Conservation (phyloP, 2,113 vertebrate genomes). For the Bos indicus region DNA sequence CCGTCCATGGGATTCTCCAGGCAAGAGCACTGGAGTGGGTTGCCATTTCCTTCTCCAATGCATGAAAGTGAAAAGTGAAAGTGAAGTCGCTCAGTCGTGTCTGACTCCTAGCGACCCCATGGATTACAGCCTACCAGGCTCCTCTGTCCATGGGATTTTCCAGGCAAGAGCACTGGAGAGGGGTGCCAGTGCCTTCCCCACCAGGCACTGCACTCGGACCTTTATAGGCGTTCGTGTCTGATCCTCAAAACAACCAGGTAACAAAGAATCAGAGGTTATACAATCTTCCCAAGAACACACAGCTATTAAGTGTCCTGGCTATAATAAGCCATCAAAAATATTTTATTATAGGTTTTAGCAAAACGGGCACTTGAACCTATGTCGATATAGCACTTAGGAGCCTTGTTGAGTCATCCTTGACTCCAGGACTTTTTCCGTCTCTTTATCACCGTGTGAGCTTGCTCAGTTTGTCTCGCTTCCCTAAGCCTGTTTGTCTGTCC, state of each 20-base stretch:
- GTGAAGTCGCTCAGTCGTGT: accelerated
- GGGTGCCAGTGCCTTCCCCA: too few relatives aligned
- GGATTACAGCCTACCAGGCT: too few relatives aligned
- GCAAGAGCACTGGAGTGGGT: too few relatives aligned
- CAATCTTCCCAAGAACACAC: neutral
- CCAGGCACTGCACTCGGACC: neutral
- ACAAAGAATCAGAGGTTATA: neutral
- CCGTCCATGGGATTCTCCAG: too few relatives aligned
- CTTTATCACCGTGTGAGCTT: too few relatives aligned
- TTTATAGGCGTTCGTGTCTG: neutral
- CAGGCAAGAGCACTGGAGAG: too few relatives aligned
- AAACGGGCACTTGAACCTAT: neutral
- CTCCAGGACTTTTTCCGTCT: neutral
- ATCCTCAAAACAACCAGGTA: neutral
- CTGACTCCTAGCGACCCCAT: accelerated
- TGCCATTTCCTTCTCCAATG: too few relatives aligned
- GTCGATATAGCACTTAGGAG: accelerated
- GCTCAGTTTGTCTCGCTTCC: accelerated
- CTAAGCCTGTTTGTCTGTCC: neutral
- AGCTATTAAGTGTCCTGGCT: neutral
- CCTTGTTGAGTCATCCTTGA: accelerated
- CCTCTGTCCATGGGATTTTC: accelerated
- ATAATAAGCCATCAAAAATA: neutral
- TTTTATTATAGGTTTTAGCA: neutral
- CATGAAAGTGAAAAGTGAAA: too few relatives aligned